Conservation (phyloP, 2,113 vertebrate genomes). For the Candoia aspera region DNA sequence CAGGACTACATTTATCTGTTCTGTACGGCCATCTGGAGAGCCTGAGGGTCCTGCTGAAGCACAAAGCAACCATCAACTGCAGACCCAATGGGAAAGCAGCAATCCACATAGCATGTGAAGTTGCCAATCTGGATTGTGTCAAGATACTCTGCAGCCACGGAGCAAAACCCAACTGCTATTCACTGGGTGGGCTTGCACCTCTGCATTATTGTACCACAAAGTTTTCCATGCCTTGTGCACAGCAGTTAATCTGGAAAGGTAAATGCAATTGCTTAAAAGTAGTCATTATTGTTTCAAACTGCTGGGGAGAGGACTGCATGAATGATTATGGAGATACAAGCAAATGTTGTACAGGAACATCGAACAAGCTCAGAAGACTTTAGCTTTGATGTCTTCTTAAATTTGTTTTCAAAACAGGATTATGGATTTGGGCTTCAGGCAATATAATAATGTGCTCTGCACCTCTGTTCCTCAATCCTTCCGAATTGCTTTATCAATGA, state of each 20-base stretch:
- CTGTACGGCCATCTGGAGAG: conserved; percentile 88
- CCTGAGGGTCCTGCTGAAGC: conserved; percentile 81
- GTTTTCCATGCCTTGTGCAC: conserved; percentile 85
- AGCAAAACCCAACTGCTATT: conserved; percentile 84
- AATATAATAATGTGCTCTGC: neutral
- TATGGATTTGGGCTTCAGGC: neutral
- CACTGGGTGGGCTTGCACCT: conserved; percentile 87
- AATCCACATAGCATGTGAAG: conserved; percentile 89
- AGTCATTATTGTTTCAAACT: too few relatives aligned
- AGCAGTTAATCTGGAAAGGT: conserved; percentile 89
- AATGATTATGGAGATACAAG: neutral
- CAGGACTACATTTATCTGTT: conserved; percentile 89
- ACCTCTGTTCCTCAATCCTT: neutral
- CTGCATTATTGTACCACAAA: conserved; percentile 88
- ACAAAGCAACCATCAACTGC: conserved; percentile 86
- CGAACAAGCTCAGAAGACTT: neutral
- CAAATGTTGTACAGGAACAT: neutral
- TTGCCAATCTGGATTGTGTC: conserved; percentile 82
- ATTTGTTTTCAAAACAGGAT: neutral
- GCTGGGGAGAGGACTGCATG: neutral
- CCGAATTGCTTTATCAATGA: neutral
- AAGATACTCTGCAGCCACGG: conserved; percentile 82
- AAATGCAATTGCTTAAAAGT: conserved; percentile 38
- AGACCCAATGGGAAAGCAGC: conserved; percentile 96
- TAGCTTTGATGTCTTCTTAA: neutral